Evolutionary conservation across 2,888 invertebrate species (phyloP), one percentile per base, ranked within the genome.

Genomic region (Nomada hirtipes): DNA sequence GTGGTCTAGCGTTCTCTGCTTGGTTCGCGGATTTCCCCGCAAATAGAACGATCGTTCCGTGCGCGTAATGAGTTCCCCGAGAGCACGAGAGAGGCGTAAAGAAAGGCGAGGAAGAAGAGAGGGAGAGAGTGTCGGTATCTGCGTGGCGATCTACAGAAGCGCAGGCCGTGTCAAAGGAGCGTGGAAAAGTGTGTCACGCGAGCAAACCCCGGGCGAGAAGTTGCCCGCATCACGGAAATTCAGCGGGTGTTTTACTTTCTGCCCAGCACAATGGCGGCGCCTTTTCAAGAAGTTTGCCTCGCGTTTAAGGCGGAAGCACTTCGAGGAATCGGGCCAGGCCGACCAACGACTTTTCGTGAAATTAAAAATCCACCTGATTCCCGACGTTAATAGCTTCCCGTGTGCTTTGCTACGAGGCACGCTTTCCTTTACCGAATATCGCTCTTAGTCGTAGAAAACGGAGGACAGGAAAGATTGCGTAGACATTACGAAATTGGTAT

Each of bases 151-250:
- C 89, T 87, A 74, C 79, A 71, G 80, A 83, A 84, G 79, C 85
- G 86, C 81, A 61, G 64, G 55, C 13, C 65, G 79, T 72, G 84
- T 85, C 88, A 78, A 83, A 82, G 78, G 73, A 79, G 77, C 70
- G 82, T 75, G 84, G 79, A 87, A 87, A 88, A 88, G 72, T 83
- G 82, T 88, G 88, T 87, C 88, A 88, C 87, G 88, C 87, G 79
- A 88, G 59, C 77, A 63, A 55, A 82, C 69, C 71, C 11, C 59
- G 50, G 68, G 82, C 75, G 55, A 80, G 71, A 70, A 76, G 44
- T 67, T 70, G 70, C 50, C 69, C 53, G 50, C 65, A 64, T 72
- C 80, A 71, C 83, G 81, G 68, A 82, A 86, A 76, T 71, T 77
- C 75, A 75, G 18, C 20, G 55, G 55, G 44, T 72, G 75, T 76